Base-by-base conservation (phyloP, 2,113 vertebrate species). In the Myxocyprinus asiaticus region DNA sequence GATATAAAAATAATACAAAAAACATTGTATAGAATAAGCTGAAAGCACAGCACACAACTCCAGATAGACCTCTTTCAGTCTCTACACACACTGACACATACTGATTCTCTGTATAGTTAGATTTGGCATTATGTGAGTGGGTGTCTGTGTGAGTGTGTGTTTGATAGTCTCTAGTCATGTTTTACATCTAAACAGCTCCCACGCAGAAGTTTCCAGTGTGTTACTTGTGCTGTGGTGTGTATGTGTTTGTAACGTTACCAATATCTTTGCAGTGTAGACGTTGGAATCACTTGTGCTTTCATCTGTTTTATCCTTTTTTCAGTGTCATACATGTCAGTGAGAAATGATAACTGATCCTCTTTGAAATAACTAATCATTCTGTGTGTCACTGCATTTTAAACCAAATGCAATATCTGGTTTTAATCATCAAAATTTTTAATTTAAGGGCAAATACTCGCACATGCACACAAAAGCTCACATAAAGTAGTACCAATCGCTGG, bases 221-320 rank as follows among this genome's bases (percentile, higher is more conserved):
- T 71, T 7, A 56, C n/a, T 12, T 56, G 43, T 56, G 14, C 6
- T 58, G 14, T 58, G n/a, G 55, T 58, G 55, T 58, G 6, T 58
- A 10, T 58, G 22, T 53, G 12, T 42, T 67, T 55, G 65, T 50
- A 64, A 71, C 78, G 51, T 78, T 77, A 81, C 80, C 11, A 67
- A 15, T 42, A 10, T 17, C 59, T 48, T 50, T 53, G n/a, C 65
- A 61, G 45, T 33, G 33, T 17, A 69, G 66, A 64, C 10, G 4
- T 65, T 67, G 22, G 22, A 62, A 15, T 47, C 65, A 45, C 56
- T 73, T 50, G 43, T 5, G 71, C 67, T 72, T 67, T 17, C 22
- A 69, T 67, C 45, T 83, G 42, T 69, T 84, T 67, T 71, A 69
- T 67, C 62, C 66, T 76, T 61, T 50, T 83, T 81, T 68, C 73